phyloP scores from a whole-genome alignment of 1,140 invertebrate species.

The Coptotermes formosanus region DNA sequence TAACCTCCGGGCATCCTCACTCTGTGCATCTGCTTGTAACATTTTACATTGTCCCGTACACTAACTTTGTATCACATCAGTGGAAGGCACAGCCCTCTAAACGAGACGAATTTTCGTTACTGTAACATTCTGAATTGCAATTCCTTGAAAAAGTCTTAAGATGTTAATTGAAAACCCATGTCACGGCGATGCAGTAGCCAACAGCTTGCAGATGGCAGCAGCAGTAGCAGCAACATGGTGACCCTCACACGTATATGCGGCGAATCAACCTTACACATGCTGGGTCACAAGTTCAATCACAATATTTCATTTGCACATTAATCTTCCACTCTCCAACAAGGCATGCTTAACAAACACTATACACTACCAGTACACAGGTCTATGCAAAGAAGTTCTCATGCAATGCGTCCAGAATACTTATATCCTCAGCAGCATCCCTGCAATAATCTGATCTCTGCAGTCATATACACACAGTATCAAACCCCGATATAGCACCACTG shows the following conservation, averaged over 20 bases:
- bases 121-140: background rate
- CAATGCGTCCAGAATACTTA: too few species aligned
- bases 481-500: too few species aligned
- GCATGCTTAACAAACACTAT: background rate
- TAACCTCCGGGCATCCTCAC: background rate
- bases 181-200: background rate
- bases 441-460: too few species aligned
- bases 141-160: background rate
- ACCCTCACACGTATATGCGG: background rate
- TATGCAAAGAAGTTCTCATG: too few species aligned
- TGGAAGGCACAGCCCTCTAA: background rate
- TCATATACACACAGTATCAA: too few species aligned
- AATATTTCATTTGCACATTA: background rate
- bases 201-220: background rate
- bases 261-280: background rate
- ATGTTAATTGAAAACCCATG: background rate
- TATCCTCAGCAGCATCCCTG: too few species aligned
- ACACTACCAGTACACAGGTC: too few species aligned
- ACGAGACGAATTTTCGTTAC: background rate
- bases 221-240: background rate
- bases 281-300: background rate
- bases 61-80: too few species aligned
- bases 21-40: background rate
- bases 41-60: background rate
- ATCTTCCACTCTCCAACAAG: background rate